Base-by-base conservation (phyloP, 2,888 invertebrate genomes). In the Apotomis betuletana region DNA sequence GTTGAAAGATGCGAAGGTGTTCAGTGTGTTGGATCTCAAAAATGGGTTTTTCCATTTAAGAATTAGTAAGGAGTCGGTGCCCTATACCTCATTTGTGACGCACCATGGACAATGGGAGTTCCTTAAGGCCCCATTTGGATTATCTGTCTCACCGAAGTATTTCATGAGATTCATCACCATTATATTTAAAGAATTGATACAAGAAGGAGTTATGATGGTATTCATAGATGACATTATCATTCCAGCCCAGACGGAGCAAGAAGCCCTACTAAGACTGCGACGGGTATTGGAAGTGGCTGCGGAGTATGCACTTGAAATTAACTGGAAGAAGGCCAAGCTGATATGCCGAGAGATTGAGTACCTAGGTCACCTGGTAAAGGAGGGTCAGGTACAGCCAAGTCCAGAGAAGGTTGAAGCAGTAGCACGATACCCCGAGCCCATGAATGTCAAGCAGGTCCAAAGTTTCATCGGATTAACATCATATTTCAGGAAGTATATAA, bases 91-190 rank as follows among this genome's bases (percentile, higher is more conserved):
- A 27, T 70, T 70, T 52, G 70, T 70, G n/a, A 64, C 70, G 5
- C 70, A 70, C 4, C 63, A 70, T 44, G 70, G 70, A 1, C 70
- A 70, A 36, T 70, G 57, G 58, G 70, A 70, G 36, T 70, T 70
- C 13, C 58, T 77, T 6, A 58, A 68, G 10, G 77, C 77, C 3
- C 79, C 78, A 1, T 79, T 77, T 74, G 78, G 77, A 4, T 36
- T 76, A 9, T 75, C 74, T 3, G 74, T 70, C 4, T 74, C 72
- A 12, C 76, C 77, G 0, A 78, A 76, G 12, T 70, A 69, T 60
- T 76, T 77, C 12, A 77, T 67, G 51, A 52, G 77, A 54, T 80
- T 69, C 60, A 75, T 78, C 0, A 74, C 46, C 3, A 76, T 74
- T 10, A 77, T 67, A 44, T 58, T 72, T n/a, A 38, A 13, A 67